These are phyloP conservation scores for Tachypleus tridentatus DNA, from an alignment of 1,140 invertebrate genomes.

Conservation along the genomic window DNA sequence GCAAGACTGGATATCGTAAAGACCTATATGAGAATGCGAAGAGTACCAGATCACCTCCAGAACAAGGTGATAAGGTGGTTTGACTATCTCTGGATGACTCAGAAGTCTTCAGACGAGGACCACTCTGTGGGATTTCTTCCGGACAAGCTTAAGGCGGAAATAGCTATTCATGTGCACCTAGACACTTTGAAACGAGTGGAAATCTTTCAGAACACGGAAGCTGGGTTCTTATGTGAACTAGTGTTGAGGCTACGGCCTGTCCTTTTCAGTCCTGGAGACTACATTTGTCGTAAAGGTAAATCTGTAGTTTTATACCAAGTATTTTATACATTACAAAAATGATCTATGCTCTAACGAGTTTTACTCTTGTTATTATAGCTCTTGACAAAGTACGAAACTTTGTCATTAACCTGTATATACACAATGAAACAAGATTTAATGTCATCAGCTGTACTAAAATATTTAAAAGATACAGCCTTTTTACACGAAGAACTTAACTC, in stretches of 20 bases:
- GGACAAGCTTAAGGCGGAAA: slow-evolving; percentile 97
- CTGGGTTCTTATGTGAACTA: slow-evolving; percentile 94
- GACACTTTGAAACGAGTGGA: slow-evolving; percentile 95
- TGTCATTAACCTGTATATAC: no score
- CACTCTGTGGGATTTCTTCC: slow-evolving; percentile 85
- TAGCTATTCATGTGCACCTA: slow-evolving; percentile 96
- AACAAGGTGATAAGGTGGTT: slow-evolving; percentile 99
- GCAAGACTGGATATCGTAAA: slow-evolving; percentile 94
- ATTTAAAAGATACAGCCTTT: no score
- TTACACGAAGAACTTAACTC: no score
- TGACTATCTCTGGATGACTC: slow-evolving; percentile 94
- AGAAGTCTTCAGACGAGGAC: slow-evolving; percentile 96
- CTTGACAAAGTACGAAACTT: no score
- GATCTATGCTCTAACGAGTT: no score
- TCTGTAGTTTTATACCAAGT: background rate
- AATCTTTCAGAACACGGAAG: slow-evolving; percentile 98
- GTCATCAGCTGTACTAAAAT: no score
- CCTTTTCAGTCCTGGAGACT: slow-evolving; percentile 94
- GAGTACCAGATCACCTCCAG: slow-evolving; percentile 86
- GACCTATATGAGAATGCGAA: slow-evolving; percentile 92
- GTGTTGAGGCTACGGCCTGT: slow-evolving; percentile 87
- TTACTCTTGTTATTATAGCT: no score
- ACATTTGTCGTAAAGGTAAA: slow-evolving; percentile 96
- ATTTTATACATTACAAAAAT: no score
- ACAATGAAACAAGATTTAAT: no score